Percentiles rank a stretch among this genome's conserved stretches.
Evolutionary conservation across 2,888 invertebrate species (phyloP).

Genomic region (Sturmia bella): DNA sequence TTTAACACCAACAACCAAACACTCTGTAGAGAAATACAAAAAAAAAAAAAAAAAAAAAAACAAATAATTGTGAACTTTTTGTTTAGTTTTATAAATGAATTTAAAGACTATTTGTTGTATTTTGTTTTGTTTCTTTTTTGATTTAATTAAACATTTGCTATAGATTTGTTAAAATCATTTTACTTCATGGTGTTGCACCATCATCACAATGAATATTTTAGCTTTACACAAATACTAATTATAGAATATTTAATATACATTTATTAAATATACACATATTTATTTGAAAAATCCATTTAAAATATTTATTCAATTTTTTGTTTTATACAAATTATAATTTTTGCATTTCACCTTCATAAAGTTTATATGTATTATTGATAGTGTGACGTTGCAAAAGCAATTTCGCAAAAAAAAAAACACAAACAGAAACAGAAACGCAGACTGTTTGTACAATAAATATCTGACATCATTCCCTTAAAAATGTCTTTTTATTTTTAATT

Average conservation of each 20-base stretch:
- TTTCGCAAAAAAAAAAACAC: slow-evolving; percentile 30
- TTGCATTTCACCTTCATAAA: no score
- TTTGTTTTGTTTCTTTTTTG: slow-evolving; percentile 10
- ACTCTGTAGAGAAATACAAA: slow-evolving; percentile 46
- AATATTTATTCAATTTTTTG: neutral
- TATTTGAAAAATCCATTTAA: neutral
- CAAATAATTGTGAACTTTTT: slow-evolving; percentile 2
- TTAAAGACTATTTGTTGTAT: slow-evolving; percentile 11
- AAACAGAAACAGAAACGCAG: slow-evolving; percentile 16
- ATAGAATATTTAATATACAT: slow-evolving; percentile 38
- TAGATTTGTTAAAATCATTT: slow-evolving; percentile 46
- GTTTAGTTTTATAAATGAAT: neutral
- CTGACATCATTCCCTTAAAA: slow-evolving; percentile 61
- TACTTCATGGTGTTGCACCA: slow-evolving; percentile 36
- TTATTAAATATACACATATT: slow-evolving; percentile 3
- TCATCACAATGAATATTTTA: slow-evolving; percentile 43
- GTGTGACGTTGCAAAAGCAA: slow-evolving; percentile 45
- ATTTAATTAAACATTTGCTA: slow-evolving; percentile 20
- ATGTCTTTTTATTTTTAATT: slow-evolving; percentile 39
- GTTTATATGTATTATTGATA: slow-evolving; percentile 8
- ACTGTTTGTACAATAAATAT: slow-evolving; percentile 48
- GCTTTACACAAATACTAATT: slow-evolving; percentile 43
- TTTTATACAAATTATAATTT: no score
- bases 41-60: neutral
- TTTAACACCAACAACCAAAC: slow-evolving; percentile 60